Conservation (phyloP, 2,888 invertebrate genomes). For the Tolmerus cingulatus region DNA sequence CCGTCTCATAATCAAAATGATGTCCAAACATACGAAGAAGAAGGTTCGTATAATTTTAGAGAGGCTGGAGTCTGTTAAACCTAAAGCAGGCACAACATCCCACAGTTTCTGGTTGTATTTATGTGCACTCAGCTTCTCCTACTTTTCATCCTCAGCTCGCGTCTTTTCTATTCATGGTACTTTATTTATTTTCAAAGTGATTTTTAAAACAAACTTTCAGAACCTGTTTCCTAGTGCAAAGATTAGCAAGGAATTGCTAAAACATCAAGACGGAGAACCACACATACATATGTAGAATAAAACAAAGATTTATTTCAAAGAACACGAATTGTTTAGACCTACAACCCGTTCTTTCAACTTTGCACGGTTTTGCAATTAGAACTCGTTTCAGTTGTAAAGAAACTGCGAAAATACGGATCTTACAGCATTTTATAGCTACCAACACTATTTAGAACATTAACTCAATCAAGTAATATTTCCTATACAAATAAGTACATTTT, state of each 20-base stretch:
- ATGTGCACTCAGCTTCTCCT: not conserved
- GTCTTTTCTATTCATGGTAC: not conserved
- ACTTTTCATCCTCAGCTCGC: not conserved
- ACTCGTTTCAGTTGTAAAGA: not conserved
- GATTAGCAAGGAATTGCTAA: not conserved
- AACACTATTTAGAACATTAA: not conserved
- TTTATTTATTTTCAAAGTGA: not conserved
- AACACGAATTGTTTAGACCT: not conserved
- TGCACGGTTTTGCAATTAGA: not conserved
- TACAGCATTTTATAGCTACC: not conserved
- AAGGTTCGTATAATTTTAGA: constrained; percentile 35
- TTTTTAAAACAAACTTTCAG: not conserved
- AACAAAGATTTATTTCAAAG: not conserved
- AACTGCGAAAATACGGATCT: not conserved
- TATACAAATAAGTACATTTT: not conserved
- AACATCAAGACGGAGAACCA: not conserved
- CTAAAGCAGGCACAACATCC: constrained; percentile 2
- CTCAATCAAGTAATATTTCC: no score
- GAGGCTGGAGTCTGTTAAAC: not conserved
- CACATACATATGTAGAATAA: not conserved
- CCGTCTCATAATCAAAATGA: constrained; percentile 21
- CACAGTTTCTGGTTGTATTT: not conserved
- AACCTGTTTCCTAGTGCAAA: not conserved
- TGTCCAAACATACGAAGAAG: constrained; percentile 13
- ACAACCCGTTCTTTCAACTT: not conserved